A percentile compares a stretch with the other conserved stretches of the same genome.
Conservation (phyloP, 2,113 vertebrate species). For the Trichechus manatus region DNA sequence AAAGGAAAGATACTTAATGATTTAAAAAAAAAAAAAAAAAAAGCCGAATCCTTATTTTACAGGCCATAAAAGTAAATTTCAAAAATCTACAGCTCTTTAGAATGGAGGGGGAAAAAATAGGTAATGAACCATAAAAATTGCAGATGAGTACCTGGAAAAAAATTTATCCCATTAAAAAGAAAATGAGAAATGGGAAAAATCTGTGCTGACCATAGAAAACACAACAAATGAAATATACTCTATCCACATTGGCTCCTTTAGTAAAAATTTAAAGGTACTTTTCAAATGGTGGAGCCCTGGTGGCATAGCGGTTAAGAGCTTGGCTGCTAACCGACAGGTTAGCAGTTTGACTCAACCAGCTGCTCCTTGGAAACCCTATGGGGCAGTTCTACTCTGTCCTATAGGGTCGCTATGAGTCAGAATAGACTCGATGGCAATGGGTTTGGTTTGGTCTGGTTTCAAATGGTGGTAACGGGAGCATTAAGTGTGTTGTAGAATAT, state of each 20-base stretch:
- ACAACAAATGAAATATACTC: not conserved
- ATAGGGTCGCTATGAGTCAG: no score
- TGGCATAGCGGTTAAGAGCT: no score
- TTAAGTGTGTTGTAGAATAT: not conserved
- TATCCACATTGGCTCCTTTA: not conserved
- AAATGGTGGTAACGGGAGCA: not conserved
- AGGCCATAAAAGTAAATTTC: constrained; percentile 42
- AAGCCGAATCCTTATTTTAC: not conserved
- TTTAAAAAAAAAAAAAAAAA: not conserved
- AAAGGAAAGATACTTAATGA: constrained; percentile 12
- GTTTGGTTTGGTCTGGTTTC: no score
- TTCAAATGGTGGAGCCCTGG: not conserved
- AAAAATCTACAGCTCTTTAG: constrained; percentile 35
- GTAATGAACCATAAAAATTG: constrained; percentile 42
- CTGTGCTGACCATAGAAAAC: not conserved
- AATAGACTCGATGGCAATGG: not conserved
- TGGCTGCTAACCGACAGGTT: no score
- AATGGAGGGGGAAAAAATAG: not conserved
- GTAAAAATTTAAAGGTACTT: constrained; percentile 21
- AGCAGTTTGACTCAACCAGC: no score
- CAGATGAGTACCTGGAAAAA: not conserved
- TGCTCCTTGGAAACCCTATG: no score
- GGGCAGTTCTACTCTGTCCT: no score
- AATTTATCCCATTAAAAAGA: constrained; percentile 36
- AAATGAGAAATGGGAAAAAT: not conserved